Percentiles rank a stretch among this genome's conserved stretches.
Conservation (phyloP, 1,140 invertebrate genomes). For the Nephila pilipes region DNA sequence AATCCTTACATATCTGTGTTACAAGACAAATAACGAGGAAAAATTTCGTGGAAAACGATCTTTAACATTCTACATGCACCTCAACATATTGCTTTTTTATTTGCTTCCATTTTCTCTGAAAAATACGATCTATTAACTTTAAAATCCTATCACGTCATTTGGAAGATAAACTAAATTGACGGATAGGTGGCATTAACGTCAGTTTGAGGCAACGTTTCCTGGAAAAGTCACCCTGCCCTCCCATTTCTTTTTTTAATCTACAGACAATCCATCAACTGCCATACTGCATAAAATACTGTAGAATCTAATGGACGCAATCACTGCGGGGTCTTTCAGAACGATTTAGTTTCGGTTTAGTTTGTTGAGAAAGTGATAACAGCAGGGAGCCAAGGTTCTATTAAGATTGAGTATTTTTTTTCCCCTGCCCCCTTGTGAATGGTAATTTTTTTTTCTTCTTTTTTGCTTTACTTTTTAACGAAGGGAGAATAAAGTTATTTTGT, state of each 20-base stretch:
- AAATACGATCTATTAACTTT: conserved; percentile 10
- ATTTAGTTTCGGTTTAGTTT: conserved; percentile 15
- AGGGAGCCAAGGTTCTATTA: background rate
- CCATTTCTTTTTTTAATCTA: background rate
- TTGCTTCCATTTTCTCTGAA: background rate
- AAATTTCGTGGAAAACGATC: no score
- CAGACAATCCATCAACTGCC: background rate
- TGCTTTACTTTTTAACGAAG: no score
- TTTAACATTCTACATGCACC: background rate
- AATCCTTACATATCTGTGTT: no score
- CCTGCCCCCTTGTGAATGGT: background rate
- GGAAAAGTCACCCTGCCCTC: background rate
- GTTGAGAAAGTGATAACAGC: conserved; percentile 1
- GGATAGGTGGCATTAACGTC: conserved; percentile 1
- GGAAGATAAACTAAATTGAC: conserved; percentile 19
- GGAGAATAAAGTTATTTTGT: no score
- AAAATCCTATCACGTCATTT: background rate
- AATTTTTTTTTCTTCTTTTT: no score
- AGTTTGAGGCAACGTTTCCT: background rate
- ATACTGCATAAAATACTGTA: background rate
- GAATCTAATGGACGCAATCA: conserved; percentile 1
- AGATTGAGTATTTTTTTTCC: background rate
- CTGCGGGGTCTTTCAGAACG: background rate
- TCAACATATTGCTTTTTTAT: background rate
- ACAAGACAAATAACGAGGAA: no score